A percentile compares a stretch with the other conserved stretches of the same genome.
Conservation (phyloP, 2,888 invertebrate species). For the Leptopilina syphax region DNA sequence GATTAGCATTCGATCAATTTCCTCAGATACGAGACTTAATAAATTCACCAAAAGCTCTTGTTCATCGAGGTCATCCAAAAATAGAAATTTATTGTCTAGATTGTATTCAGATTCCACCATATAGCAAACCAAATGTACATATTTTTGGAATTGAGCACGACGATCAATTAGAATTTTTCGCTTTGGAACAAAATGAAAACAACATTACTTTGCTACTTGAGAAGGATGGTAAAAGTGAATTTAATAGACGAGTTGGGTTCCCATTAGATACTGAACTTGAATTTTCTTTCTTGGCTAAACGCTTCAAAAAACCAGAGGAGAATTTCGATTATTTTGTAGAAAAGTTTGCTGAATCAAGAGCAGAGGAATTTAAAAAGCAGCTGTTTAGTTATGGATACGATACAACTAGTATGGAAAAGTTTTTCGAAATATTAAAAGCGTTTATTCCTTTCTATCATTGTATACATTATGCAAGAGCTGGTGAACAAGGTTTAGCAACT, state of each 20-base stretch:
- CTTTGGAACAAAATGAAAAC: neutral
- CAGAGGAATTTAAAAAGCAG: neutral
- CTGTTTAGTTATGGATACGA: neutral
- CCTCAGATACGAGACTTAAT: neutral
- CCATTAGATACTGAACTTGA: neutral
- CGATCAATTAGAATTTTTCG: neutral
- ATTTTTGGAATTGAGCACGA: neutral
- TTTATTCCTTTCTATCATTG: neutral
- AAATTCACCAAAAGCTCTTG: neutral
- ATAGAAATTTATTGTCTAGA: neutral
- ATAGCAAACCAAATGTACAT: neutral
- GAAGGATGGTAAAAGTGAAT: neutral
- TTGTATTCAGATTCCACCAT: neutral
- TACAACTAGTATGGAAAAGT: neutral
- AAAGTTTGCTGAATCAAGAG: neutral
- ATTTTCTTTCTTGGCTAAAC: neutral
- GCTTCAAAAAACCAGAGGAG: neutral
- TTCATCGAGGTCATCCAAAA: neutral
- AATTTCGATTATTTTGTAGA: neutral
- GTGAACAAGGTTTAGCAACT: neutral
- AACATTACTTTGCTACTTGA: neutral
- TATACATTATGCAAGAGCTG: neutral
- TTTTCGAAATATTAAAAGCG: neutral
- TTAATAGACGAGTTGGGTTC: neutral
- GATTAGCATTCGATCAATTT: neutral